These are phyloP conservation scores for Agonopterix heracliana DNA, from an alignment of 2,888 invertebrate species.

Conservation along the genomic window DNA sequence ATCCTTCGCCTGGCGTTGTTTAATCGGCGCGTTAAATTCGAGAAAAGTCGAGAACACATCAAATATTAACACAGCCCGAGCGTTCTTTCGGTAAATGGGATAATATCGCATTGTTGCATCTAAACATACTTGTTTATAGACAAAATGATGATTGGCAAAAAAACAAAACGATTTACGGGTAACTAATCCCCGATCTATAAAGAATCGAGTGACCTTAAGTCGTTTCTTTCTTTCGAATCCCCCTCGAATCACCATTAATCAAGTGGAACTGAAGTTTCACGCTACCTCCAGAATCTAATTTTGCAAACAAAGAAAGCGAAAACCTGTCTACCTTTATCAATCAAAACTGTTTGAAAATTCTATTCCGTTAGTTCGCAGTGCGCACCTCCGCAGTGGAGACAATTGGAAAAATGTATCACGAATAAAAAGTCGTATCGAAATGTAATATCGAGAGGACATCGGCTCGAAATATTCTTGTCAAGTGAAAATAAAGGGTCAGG, in stretches of 20 bases:
- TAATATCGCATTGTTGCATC: slow-evolving; percentile 63
- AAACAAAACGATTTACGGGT: slow-evolving; percentile 29
- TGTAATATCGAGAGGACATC: slow-evolving; percentile 68
- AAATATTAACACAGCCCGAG: slow-evolving; percentile 65
- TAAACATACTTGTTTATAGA: slow-evolving; percentile 41
- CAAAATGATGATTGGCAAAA: slow-evolving; percentile 31
- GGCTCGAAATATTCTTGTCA: slow-evolving; percentile 69
- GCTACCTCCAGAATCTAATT: slow-evolving; percentile 69
- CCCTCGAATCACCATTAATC: slow-evolving; percentile 66
- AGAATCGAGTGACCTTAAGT: slow-evolving; percentile 50
- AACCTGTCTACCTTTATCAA: slow-evolving; percentile 75
- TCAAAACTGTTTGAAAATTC: slow-evolving; percentile 74
- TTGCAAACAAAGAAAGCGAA: slow-evolving; percentile 73
- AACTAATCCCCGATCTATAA: slow-evolving; percentile 41
- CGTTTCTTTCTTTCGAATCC: slow-evolving; percentile 45
- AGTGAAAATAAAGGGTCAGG: slow-evolving; percentile 72
- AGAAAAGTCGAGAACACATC: slow-evolving; percentile 73
- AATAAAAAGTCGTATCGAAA: slow-evolving; percentile 73
- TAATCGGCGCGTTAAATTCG: slow-evolving; percentile 73
- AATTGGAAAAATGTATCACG: slow-evolving; percentile 74
- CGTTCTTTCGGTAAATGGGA: slow-evolving; percentile 69
- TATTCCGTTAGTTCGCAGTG: slow-evolving; percentile 68
- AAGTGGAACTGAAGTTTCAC: slow-evolving; percentile 67
- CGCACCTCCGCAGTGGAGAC: slow-evolving; percentile 58
- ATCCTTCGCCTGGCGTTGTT: slow-evolving; percentile 68